These are phyloP conservation scores for Caenorhabditis virilis DNA, from an alignment of 2,888 invertebrate species.

Conservation along the genomic window DNA sequence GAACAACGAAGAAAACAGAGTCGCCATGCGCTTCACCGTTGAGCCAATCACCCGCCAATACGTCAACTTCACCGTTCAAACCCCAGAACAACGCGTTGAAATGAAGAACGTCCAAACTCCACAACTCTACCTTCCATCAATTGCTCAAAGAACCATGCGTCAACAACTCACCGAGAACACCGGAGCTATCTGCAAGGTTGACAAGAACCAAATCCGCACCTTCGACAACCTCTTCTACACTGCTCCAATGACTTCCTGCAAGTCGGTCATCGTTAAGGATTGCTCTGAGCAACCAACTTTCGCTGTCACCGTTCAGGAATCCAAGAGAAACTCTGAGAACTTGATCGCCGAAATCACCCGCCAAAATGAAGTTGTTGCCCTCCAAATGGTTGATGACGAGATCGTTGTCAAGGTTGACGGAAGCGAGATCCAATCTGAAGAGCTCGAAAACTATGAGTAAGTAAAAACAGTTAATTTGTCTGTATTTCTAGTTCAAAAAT, in stretches of 20 bases:
- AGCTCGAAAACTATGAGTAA: constrained; percentile 5
- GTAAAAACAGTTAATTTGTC: constrained; percentile 3
- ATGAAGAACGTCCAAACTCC: constrained; percentile 43
- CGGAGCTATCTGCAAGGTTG: constrained; percentile 42
- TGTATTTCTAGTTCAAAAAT: neutral
- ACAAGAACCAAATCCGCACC: constrained; percentile 53
- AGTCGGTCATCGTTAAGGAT: constrained; percentile 70
- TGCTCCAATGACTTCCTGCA: constrained; percentile 67
- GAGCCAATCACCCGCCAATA: constrained; percentile 58
- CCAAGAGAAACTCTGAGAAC: constrained; percentile 49
- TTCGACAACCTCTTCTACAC: constrained; percentile 66
- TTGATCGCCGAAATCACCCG: constrained; percentile 39
- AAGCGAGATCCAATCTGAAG: constrained; percentile 15
- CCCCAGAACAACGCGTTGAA: constrained; percentile 49
- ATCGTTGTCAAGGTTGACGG: constrained; percentile 45
- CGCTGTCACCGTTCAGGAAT: constrained; percentile 69
- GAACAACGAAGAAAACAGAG: constrained; percentile 39
- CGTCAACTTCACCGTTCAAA: constrained; percentile 60
- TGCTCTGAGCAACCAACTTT: constrained; percentile 68
- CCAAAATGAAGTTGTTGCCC: constrained; percentile 30
- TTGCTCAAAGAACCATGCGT: constrained; percentile 29
- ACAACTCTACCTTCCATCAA: constrained; percentile 26
- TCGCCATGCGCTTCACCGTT: constrained; percentile 47
- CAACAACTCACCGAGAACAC: constrained; percentile 21
- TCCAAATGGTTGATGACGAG: constrained; percentile 25